These are phyloP conservation scores for Ibycter americanus DNA, from an alignment of 2,797 vertebrate genomes.

Conservation along the genomic window DNA sequence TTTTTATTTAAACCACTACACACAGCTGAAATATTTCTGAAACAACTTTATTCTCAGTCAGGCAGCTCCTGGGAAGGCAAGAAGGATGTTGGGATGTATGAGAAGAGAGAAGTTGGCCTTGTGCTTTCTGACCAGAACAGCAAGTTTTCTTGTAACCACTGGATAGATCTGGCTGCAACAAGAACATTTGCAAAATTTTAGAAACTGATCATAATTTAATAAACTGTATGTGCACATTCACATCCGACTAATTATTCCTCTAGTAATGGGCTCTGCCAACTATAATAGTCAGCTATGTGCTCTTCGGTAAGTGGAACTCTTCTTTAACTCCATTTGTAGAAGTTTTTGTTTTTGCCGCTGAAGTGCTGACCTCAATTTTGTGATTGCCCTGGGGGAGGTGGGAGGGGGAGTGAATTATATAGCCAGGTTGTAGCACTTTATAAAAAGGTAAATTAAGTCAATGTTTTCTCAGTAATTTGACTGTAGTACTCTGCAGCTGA, in stretches of 20 bases:
- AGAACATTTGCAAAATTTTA: not conserved
- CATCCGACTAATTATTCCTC: not conserved
- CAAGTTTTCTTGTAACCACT: not conserved
- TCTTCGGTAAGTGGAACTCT: not conserved
- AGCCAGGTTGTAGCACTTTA: not conserved
- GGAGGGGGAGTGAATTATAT: not conserved
- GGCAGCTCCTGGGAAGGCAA: constrained; percentile 18
- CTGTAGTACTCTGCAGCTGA: not conserved
- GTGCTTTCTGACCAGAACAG: not conserved
- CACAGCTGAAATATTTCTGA: constrained; percentile 31
- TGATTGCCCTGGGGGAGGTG: not conserved
- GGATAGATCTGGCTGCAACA: not conserved
- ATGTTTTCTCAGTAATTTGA: not conserved
- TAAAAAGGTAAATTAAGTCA: not conserved
- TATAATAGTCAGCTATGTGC: not conserved
- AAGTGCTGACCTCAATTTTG: not conserved
- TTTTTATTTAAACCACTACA: constrained; percentile 30
- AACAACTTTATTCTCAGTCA: constrained; percentile 19
- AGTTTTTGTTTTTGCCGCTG: not conserved
- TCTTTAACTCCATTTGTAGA: not conserved
- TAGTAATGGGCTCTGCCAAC: not conserved
- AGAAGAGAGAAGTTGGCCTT: not conserved
- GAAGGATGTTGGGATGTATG: not conserved
- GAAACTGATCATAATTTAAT: not conserved
- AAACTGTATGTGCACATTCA: not conserved